Base-by-base conservation (phyloP, 2,797 vertebrate genomes). In the Sphaeramia orbicularis region DNA sequence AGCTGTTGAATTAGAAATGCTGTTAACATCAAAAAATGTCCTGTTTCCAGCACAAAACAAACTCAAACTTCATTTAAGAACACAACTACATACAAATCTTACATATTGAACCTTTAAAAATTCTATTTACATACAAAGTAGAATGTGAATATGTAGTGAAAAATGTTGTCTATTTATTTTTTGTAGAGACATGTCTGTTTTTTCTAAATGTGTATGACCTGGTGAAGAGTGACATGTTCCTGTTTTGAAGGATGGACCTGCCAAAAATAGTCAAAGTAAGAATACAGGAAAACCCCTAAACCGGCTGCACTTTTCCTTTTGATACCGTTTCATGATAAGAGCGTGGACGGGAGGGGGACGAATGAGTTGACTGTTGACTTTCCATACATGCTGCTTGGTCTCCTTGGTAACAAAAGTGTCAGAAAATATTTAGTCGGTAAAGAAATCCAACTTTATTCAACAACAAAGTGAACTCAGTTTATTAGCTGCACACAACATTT, bases 371-470 rank as follows among this genome's bases (percentile, higher is more conserved):
- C 24, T 4, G n/a, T 8, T 32, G 32, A 36, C 7, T 21, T 15
- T 35, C 14, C 5, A 9, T 30, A n/a, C 24, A 11, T 24, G 10
- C 36, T 11, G n/a, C 44, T 41, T 36, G 24, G 24, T 27, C 24
- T 27, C 4, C 24, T 27, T 27, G 27, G 24, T 6, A 27, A 27
- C 24, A 27, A 65, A 50, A 35, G 42, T 5, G 11, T 0, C 42
- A 36, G 38, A 27, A 7, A 5, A 41, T 3, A 3, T 71, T 80
- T 45, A 72, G 54, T 86, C 83, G 75, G 71, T 91, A 90, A 90
- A 91, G 85, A 91, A 92, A 90, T 76, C 52, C 41, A 86, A 83
- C 83, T 94, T 94, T 93, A 93, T 92, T 92, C 53, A 83, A 84
- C 81, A 84, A 90, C 85, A 90, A 86, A 88, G 80, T 78, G 63